Evolutionary conservation across 2,113 vertebrate species (phyloP), one percentile per base, ranked within the genome.

Genomic region (Strigops habroptila): DNA sequence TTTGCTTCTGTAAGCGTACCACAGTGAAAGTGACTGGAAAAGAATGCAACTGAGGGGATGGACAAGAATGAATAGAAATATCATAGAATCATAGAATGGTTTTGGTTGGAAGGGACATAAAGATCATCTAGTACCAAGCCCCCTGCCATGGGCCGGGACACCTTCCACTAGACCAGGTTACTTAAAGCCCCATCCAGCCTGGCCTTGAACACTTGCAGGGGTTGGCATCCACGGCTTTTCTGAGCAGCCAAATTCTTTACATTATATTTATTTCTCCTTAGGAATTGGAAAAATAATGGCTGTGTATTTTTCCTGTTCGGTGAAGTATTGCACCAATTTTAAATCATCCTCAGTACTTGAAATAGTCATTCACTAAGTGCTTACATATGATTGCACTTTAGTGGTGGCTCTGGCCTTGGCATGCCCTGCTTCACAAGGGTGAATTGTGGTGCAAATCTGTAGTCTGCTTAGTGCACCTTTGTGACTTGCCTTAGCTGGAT

Each of bases 341-440:
- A 64, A 90, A 12, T 60, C 30, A 8, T n/a, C 16, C 8, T 91
- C 11, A 35, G 14, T 57, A 18, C 57, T 81, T 78, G 74, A n/a
- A 86, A 52, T 73, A 80, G 82, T 80, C 0, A 0, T 59, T 88
- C 49, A 28, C 21, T 23, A 15, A 44, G 31, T 52, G 31, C 30
- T 48, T 51, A 22, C 3, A 0, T 83, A 0, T 53, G 37, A 13
- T 16, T 49, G 12, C 12, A 10, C 7, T 81, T 52, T 0, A 51
- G 22, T 7, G 4, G 17, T 62, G 53, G 46, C 68, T 84, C 39
- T 52, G 44, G 14, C 28, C 9, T 48, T 88, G 60, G 37, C 31
- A 7, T 16, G 14, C 27, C 25, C 18, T 64, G 31, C 53, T 46
- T 49, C 9, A 2, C 55, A 82, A 43, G 0, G 8, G 28, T 48